Percentiles rank a stretch among this genome's conserved stretches.
Evolutionary conservation across 2,888 invertebrate species (phyloP).

Genomic region (Dilophus febrilis): DNA sequence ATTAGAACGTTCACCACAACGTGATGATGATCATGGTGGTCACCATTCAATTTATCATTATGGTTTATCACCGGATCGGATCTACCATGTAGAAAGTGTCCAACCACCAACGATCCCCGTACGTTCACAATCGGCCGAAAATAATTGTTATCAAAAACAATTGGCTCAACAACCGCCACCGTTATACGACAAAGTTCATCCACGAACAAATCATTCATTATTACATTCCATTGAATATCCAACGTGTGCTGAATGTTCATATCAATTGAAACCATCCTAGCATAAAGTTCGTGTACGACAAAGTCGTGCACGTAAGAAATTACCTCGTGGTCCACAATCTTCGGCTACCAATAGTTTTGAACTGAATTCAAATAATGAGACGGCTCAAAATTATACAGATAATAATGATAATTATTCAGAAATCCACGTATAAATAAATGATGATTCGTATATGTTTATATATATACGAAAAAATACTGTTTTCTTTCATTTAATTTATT

Average conservation of each 20-base stretch:
- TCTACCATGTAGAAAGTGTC: slow-evolving; percentile 19
- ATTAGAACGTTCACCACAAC: slow-evolving; percentile 26
- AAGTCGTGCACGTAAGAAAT: slow-evolving; percentile 42
- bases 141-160: slow-evolving; percentile 25
- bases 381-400: slow-evolving; percentile 19
- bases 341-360: slow-evolving; percentile 14
- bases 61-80: slow-evolving; percentile 26
- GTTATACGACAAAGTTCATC: no score
- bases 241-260: slow-evolving; percentile 56
- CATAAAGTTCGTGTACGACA: slow-evolving; percentile 41
- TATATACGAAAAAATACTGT: no score
- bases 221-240: slow-evolving; percentile 44
- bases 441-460: neutral
- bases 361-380: slow-evolving; percentile 12
- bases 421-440: slow-evolving; percentile 37
- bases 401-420: slow-evolving; percentile 33
- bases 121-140: slow-evolving; percentile 29
- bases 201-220: slow-evolving; percentile 37
- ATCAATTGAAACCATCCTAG: slow-evolving; percentile 46
- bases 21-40: slow-evolving; percentile 16
- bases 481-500: no score
- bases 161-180: no score
- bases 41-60: slow-evolving; percentile 22
- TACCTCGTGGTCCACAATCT: slow-evolving; percentile 24
- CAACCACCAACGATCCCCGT: slow-evolving; percentile 14